phyloP scores from a whole-genome alignment of 2,888 invertebrate genomes.

The Eledona agricola region DNA sequence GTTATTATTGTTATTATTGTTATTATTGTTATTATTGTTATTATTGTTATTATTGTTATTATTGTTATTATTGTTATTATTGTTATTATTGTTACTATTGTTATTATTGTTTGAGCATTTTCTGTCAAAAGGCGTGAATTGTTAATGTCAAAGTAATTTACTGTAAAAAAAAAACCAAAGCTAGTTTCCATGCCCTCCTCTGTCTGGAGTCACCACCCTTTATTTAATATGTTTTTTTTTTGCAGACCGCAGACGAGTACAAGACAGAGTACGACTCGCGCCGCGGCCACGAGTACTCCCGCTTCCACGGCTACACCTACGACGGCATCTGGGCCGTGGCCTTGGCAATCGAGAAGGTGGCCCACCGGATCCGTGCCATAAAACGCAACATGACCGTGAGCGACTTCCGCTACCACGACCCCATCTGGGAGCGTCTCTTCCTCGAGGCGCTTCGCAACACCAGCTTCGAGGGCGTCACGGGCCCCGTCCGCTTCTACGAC shows the following conservation, averaged over 20 bases:
- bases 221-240: constrained; percentile 42
- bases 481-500: constrained; percentile 80
- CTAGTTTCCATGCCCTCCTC: background rate
- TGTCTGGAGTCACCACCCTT: background rate
- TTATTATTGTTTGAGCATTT: too few species aligned
- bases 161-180: too few species aligned
- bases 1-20: too few species aligned
- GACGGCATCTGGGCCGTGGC: constrained; percentile 99
- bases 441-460: constrained; percentile 89
- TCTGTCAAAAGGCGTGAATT: too few species aligned
- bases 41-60: too few species aligned
- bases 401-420: constrained; percentile 86
- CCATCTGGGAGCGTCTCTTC: constrained; percentile 87
- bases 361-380: constrained; percentile 74
- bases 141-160: too few species aligned
- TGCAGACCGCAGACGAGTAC: constrained; percentile 90
- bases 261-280: constrained; percentile 83
- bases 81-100: too few species aligned
- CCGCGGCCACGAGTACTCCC: constrained; percentile 84
- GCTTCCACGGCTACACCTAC: constrained; percentile 98
- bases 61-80: too few species aligned
- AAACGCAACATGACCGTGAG: constrained; percentile 81
- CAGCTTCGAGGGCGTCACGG: constrained; percentile 77
- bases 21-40: too few species aligned
- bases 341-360: constrained; percentile 90